Evolutionary conservation across 2,888 invertebrate genomes (phyloP).

Genomic region (Hydriomena furcata): DNA sequence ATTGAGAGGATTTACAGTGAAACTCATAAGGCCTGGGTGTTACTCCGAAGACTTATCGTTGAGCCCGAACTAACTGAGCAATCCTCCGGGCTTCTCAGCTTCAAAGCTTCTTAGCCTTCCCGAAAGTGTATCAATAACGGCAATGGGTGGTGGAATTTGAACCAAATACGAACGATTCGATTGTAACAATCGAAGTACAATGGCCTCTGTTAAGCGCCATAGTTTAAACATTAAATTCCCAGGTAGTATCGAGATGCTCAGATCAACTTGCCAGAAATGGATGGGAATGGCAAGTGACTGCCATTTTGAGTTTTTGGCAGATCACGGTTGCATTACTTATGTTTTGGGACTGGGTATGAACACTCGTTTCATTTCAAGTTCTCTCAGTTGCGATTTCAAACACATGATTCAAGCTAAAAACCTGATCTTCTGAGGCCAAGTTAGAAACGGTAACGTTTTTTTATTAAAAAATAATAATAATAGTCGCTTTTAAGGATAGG

Average conservation of each 20-base stretch:
- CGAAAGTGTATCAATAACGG: no score
- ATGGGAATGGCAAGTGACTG: conserved; percentile 12
- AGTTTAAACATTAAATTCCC: conserved; percentile 42
- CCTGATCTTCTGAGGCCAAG: no score
- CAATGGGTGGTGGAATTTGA: no score
- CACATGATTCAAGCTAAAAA: no score
- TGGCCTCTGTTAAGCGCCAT: conserved; percentile 41
- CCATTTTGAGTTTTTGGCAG: conserved; percentile 15
- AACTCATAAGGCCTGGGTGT: conserved; percentile 40
- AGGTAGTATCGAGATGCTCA: conserved; percentile 33
- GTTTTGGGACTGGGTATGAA: conserved; percentile 13
- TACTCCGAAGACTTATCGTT: background rate
- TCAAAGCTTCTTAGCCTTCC: background rate
- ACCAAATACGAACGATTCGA: no score
- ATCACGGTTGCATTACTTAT: conserved; percentile 16
- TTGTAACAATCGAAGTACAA: conserved; percentile 37
- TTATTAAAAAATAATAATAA: no score
- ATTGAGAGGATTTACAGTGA: conserved; percentile 48
- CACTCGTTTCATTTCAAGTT: no score
- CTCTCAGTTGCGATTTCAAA: background rate
- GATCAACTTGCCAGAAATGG: conserved; percentile 31
- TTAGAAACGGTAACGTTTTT: no score
- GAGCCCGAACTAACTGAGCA: background rate
- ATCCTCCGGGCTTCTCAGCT: background rate
- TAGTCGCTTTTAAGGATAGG: no score